Conservation (phyloP, 2,113 vertebrate genomes). For the Cephalophus harveyi region DNA sequence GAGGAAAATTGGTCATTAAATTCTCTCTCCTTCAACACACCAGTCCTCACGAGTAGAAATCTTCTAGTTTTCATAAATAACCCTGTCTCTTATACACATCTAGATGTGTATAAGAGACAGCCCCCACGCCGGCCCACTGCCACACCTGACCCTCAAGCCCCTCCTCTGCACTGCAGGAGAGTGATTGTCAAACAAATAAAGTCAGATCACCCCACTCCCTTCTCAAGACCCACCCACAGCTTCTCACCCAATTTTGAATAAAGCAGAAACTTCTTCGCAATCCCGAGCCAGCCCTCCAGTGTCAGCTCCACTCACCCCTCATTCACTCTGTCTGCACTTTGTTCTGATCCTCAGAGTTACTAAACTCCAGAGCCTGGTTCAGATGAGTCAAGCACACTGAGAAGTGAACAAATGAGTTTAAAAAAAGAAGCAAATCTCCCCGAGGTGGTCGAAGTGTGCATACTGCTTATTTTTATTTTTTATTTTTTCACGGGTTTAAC, state of each 20-base stretch:
- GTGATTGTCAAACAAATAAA: not conserved
- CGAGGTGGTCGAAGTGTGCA: not conserved
- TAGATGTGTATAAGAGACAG: no score
- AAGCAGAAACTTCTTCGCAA: not conserved
- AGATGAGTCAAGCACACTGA: not conserved
- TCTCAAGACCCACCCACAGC: not conserved
- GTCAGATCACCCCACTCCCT: not conserved
- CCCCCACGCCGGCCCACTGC: no score
- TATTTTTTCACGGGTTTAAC: no score
- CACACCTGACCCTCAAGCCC: not conserved
- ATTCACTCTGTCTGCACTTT: not conserved
- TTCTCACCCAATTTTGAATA: not conserved
- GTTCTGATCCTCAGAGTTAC: not conserved
- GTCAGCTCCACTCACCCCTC: not conserved
- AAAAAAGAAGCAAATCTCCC: not conserved
- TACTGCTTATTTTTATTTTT: no score
- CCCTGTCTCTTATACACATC: no score
- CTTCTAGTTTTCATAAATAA: slow-evolving; percentile 6
- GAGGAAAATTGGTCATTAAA: not conserved
- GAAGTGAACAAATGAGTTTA: not conserved
- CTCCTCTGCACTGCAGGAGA: not conserved
- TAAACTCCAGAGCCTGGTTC: not conserved
- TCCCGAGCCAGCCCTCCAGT: not conserved
- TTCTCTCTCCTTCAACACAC: not conserved
- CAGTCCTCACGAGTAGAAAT: not conserved